Conservation (phyloP, 2,888 invertebrate species). For the Coleophora flavipennella region DNA sequence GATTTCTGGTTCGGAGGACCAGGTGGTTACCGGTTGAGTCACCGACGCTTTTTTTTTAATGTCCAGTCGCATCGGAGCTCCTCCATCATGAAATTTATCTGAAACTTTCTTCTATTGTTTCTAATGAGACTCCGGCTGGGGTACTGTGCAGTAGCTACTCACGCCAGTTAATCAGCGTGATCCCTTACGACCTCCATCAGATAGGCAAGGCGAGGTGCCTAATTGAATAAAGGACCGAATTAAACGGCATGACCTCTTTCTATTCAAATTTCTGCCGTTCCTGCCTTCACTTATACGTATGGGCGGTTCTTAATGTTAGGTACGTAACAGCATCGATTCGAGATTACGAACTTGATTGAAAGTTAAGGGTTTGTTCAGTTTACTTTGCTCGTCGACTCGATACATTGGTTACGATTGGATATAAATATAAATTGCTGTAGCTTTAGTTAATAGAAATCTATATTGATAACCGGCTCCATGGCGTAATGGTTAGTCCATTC, state of each 20-base stretch:
- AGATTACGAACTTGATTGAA: slow-evolving; percentile 45
- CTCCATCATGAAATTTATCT: too few species aligned
- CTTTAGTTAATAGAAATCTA: too few species aligned
- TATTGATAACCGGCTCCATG: too few species aligned
- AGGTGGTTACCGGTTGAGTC: too few species aligned
- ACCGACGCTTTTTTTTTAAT: too few species aligned
- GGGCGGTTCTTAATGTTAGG: slow-evolving; percentile 29
- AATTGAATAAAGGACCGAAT: slow-evolving; percentile 69
- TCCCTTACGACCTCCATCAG: slow-evolving; percentile 62
- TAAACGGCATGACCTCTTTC: slow-evolving; percentile 66
- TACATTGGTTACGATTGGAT: too few species aligned
- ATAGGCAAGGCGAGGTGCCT: slow-evolving; percentile 56
- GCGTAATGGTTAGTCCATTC: too few species aligned
- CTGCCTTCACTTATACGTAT: slow-evolving; percentile 38
- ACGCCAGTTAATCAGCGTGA: slow-evolving; percentile 60
- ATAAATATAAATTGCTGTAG: too few species aligned
- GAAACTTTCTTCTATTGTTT: too few species aligned
- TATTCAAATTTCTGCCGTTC: slow-evolving; percentile 60
- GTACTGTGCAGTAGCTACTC: slow-evolving; percentile 45
- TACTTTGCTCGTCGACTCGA: slow-evolving; percentile 5
- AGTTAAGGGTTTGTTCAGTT: slow-evolving; percentile 17
- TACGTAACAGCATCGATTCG: slow-evolving; percentile 36
- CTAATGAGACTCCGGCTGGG: too few species aligned
- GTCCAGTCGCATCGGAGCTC: too few species aligned
- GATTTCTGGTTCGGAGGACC: too few species aligned